A percentile compares a stretch with the other conserved stretches of the same genome.
Evolutionary conservation across 2,113 vertebrate genomes (phyloP).

Genomic region (Trachemys scripta): DNA sequence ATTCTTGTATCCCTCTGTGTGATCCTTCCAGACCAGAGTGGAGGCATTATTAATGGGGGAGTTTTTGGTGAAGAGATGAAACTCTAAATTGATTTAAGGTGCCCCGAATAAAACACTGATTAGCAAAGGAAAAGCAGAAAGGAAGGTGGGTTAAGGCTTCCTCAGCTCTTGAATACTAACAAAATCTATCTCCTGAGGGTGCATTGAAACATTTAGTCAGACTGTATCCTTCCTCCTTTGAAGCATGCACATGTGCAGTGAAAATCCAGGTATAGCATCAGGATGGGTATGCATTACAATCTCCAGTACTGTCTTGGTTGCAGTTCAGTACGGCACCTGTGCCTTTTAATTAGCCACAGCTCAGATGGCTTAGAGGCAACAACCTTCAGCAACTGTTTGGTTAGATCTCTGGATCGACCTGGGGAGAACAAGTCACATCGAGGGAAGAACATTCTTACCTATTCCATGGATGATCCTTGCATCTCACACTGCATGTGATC

Average conservation of each 20-base stretch:
- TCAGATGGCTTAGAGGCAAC: background rate
- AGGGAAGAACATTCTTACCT: background rate
- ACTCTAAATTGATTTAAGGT: conserved; percentile 12
- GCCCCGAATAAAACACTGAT: background rate
- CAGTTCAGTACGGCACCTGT: background rate
- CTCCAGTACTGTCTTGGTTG: background rate
- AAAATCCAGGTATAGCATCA: background rate
- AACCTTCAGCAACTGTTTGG: background rate
- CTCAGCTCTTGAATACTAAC: background rate
- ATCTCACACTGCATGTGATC: background rate
- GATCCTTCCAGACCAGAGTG: background rate
- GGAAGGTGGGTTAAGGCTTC: background rate
- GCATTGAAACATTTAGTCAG: background rate
- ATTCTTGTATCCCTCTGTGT: background rate
- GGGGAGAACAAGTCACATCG: background rate
- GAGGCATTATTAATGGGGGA: background rate
- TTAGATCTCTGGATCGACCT: background rate
- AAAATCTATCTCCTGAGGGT: background rate
- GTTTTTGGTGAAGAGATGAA: background rate
- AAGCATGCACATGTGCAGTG: background rate
- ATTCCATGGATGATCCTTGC: background rate
- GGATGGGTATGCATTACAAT: background rate
- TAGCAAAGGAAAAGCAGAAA: background rate
- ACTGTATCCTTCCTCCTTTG: background rate
- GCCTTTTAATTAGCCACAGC: background rate